Evolutionary conservation across 2,888 invertebrate species (phyloP).

Genomic region (Epirrita christyi): DNA sequence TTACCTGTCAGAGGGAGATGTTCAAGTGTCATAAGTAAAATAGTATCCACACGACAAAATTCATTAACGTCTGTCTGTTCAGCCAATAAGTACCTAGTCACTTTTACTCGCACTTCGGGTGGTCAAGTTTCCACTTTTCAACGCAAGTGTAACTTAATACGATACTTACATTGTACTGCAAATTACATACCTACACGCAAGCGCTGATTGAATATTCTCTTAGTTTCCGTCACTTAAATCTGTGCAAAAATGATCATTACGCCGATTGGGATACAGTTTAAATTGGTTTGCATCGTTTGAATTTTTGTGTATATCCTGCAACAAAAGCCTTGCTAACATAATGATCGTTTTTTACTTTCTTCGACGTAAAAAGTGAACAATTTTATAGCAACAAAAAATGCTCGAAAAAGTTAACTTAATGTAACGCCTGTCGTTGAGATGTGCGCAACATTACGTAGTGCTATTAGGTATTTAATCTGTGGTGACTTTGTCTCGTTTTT

Average conservation of each 20-base stretch:
- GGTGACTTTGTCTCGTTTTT: constrained; percentile 24
- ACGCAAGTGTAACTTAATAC: constrained; percentile 36
- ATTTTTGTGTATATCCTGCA: constrained; percentile 10
- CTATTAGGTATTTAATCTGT: constrained; percentile 15
- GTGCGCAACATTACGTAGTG: constrained; percentile 26
- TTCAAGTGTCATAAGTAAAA: too few species aligned
- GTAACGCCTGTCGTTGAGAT: constrained; percentile 62
- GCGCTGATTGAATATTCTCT: constrained; percentile 49
- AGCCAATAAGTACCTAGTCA: constrained; percentile 1
- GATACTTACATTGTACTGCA: constrained; percentile 41
- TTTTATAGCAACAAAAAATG: constrained; percentile 48
- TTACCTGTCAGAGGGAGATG: too few species aligned
- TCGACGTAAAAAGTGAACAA: constrained; percentile 53
- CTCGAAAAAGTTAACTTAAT: constrained; percentile 75
- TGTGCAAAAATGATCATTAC: constrained; percentile 2
- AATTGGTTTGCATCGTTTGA: constrained; percentile 24
- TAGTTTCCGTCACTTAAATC: constrained; percentile 1
- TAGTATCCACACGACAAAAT: too few species aligned
- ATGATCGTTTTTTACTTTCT: constrained; percentile 75
- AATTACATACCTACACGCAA: constrained; percentile 46
- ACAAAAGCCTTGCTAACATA: constrained; percentile 61
- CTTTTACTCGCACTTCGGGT: constrained; percentile 29
- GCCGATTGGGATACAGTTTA: constrained; percentile 2
- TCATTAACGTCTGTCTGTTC: too few species aligned
- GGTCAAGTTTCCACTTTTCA: constrained; percentile 32